Conservation (phyloP, 2,888 invertebrate species). For the Halictus ligatus region DNA sequence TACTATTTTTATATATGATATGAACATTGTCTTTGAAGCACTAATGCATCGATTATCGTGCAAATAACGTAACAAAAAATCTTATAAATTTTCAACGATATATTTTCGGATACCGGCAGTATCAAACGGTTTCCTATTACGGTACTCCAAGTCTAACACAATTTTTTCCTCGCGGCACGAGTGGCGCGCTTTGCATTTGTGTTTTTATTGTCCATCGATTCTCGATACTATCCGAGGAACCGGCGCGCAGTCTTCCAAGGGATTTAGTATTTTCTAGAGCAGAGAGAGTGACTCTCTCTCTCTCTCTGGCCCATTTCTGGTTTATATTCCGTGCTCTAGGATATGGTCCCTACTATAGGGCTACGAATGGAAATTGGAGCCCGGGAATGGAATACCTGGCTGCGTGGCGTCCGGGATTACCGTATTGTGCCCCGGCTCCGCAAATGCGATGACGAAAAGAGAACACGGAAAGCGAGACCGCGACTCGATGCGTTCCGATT, state of each 20-base stretch:
- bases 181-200: slow-evolving; percentile 12
- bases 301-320: slow-evolving; percentile 18
- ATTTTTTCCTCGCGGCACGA: background rate
- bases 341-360: slow-evolving; percentile 13
- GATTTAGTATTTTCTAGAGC: slow-evolving; percentile 40
- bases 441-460: slow-evolving; percentile 32
- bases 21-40: background rate
- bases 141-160: background rate
- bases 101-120: background rate
- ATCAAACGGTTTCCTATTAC: background rate
- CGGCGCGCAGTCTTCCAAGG: slow-evolving; percentile 23
- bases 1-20: no score
- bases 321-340: slow-evolving; percentile 40
- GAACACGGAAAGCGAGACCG: slow-evolving; percentile 16
- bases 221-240: slow-evolving; percentile 34
- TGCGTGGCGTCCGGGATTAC: slow-evolving; percentile 18
- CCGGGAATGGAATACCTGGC: slow-evolving; percentile 34
- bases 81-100: background rate
- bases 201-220: slow-evolving; percentile 39
- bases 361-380: slow-evolving; percentile 15
- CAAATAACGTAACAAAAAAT: background rate
- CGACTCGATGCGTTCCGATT: slow-evolving; percentile 18
- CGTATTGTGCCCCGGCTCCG: slow-evolving; percentile 32
- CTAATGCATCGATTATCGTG: background rate
- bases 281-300: background rate